Percentiles rank a stretch among this genome's conserved stretches.
Conservation (phyloP, 2,888 invertebrate species). For the Geotrupes spiniger region DNA sequence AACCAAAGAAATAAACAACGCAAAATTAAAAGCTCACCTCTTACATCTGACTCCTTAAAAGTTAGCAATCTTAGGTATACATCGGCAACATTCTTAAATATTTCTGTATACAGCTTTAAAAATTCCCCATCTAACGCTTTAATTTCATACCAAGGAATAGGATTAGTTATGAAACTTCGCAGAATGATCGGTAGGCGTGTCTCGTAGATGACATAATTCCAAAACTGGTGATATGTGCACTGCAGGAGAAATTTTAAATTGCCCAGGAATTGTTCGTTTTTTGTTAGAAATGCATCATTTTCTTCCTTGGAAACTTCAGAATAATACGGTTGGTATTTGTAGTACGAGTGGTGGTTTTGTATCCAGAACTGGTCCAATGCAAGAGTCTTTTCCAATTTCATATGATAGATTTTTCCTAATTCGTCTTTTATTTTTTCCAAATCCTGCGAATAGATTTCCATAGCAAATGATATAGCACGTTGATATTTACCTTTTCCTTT, state of each 20-base stretch:
- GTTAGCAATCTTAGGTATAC: slow-evolving; percentile 76
- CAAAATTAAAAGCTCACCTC: slow-evolving; percentile 8
- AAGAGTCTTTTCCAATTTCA: slow-evolving; percentile 37
- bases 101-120: slow-evolving; percentile 55
- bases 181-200: slow-evolving; percentile 35
- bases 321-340: slow-evolving; percentile 40
- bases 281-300: slow-evolving; percentile 36
- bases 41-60: slow-evolving; percentile 72
- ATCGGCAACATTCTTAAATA: slow-evolving; percentile 65
- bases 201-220: slow-evolving; percentile 45
- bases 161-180: slow-evolving; percentile 42
- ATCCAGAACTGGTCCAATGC: slow-evolving; percentile 40
- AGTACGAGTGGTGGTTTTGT: slow-evolving; percentile 34
- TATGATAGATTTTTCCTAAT: slow-evolving; percentile 32
- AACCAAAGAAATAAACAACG: slow-evolving; percentile 23
- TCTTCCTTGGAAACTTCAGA: slow-evolving; percentile 36
- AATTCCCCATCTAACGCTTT: slow-evolving; percentile 47
- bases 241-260: slow-evolving; percentile 40
- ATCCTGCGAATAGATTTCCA: slow-evolving; percentile 34
- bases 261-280: slow-evolving; percentile 39
- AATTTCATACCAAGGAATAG: slow-evolving; percentile 46
- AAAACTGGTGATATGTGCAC: slow-evolving; percentile 47
- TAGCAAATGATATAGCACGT: slow-evolving; percentile 1
- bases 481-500: slow-evolving; percentile 20
- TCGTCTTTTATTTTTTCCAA: slow-evolving; percentile 28